Conservation (phyloP, 1,140 invertebrate genomes). For the Solenopsis invicta region DNA sequence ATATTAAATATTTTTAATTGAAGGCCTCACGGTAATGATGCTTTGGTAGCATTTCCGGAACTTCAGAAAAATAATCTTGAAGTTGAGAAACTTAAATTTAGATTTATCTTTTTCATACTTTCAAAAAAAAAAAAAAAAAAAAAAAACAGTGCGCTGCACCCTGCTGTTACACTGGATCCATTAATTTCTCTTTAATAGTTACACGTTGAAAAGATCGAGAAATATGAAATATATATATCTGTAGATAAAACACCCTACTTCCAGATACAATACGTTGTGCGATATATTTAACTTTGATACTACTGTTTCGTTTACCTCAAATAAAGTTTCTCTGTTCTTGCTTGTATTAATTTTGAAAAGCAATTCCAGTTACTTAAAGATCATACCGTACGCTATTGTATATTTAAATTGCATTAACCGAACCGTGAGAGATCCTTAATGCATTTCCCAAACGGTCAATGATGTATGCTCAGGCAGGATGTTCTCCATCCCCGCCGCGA, state of each 20-base stretch:
- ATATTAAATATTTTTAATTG: slow-evolving; percentile 21
- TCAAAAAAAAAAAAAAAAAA: slow-evolving; percentile 9
- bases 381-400: neutral
- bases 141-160: neutral
- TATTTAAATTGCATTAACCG: slow-evolving; percentile 64
- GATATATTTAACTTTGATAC: neutral
- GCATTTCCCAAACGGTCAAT: slow-evolving; percentile 40
- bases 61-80: slow-evolving; percentile 3
- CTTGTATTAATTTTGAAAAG: neutral
- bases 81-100: slow-evolving; percentile 1
- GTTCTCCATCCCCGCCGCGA: slow-evolving; percentile 40
- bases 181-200: neutral
- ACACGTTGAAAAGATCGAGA: neutral
- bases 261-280: neutral
- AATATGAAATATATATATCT: neutral
- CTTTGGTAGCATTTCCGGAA: neutral
- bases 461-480: slow-evolving; percentile 36
- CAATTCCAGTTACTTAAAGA: neutral
- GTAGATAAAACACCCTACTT: neutral
- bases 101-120: neutral
- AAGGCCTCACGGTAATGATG: neutral
- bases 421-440: slow-evolving; percentile 39
- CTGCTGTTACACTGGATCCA: neutral
- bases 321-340: neutral
- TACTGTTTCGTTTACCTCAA: neutral